Percentiles rank a stretch among this genome's conserved stretches.
phyloP scores from a whole-genome alignment of 2,888 invertebrate genomes.

The Nymphalis polychloros region DNA sequence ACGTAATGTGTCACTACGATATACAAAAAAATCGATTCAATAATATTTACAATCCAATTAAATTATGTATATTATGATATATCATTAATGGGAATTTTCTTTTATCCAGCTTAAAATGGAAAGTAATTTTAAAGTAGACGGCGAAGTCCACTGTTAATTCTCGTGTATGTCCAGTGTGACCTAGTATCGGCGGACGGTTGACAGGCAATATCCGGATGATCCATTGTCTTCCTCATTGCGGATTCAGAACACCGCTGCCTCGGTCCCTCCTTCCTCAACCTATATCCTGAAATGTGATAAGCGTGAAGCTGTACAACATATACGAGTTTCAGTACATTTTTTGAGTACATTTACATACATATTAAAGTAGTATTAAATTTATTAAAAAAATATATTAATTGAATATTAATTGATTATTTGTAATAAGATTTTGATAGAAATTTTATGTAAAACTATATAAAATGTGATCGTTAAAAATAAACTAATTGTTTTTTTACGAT shows the following conservation, averaged over 20 bases:
- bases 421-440: too few relatives aligned
- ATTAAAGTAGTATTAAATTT: too few relatives aligned
- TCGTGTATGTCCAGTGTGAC: conserved; percentile 15
- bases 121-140: conserved; percentile 19
- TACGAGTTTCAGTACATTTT: neutral
- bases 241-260: conserved; percentile 56
- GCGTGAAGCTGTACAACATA: neutral
- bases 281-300: conserved; percentile 17
- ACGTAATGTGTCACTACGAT: too few relatives aligned
- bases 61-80: too few relatives aligned
- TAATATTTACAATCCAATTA: too few relatives aligned
- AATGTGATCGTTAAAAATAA: too few relatives aligned
- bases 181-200: conserved; percentile 54
- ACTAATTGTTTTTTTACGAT: too few relatives aligned
- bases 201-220: conserved; percentile 80
- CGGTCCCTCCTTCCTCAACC: conserved; percentile 9
- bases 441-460: too few relatives aligned
- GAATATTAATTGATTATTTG: too few relatives aligned
- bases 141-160: conserved; percentile 19
- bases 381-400: too few relatives aligned
- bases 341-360: too few relatives aligned
- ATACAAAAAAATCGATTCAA: too few relatives aligned
- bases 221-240: conserved; percentile 78
- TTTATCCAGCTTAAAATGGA: conserved; percentile 1
- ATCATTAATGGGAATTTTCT: neutral